phyloP scores from a whole-genome alignment of 1,140 invertebrate species.

The Caenorhabditis tropicalis region DNA sequence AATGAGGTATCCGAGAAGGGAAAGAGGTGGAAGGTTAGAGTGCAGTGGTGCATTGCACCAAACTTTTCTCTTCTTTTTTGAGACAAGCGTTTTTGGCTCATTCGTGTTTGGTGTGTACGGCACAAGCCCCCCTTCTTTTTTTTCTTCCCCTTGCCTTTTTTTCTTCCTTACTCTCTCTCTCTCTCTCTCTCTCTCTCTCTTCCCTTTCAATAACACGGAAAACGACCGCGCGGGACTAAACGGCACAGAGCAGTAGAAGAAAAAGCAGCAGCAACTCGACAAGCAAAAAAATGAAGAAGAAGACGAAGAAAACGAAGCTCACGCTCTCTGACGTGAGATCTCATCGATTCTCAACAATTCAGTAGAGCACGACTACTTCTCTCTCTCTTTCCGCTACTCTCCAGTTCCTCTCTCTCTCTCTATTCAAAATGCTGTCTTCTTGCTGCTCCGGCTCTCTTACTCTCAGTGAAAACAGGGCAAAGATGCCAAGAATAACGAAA shows the following conservation, averaged over 20 bases:
- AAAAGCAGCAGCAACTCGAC: not conserved
- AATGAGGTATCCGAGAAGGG: not conserved
- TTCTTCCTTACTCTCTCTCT: not conserved
- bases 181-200: not conserved
- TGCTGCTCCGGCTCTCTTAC: not conserved
- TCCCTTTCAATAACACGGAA: constrained; percentile 43
- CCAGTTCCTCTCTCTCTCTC: constrained; percentile 27
- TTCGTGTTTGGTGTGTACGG: constrained; percentile 35
- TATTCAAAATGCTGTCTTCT: not conserved
- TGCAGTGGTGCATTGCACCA: constrained; percentile 29
- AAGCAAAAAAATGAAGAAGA: not conserved
- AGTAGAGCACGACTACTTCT: constrained; percentile 32
- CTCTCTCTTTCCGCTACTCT: not conserved
- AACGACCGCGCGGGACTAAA: constrained; percentile 42
- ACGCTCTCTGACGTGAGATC: constrained; percentile 30
- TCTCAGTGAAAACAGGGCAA: not conserved
- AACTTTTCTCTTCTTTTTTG: constrained; percentile 21
- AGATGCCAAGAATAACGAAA: not conserved
- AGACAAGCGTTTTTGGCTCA: constrained; percentile 38
- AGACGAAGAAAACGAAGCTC: constrained; percentile 19
- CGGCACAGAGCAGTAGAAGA: constrained; percentile 1
- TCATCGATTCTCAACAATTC: constrained; percentile 40
- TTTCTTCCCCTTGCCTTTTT: not conserved
- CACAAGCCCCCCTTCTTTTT: not conserved
- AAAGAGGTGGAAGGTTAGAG: not conserved